Conservation (phyloP, 2,888 invertebrate species). For the Rotaria magnacalcarata region DNA sequence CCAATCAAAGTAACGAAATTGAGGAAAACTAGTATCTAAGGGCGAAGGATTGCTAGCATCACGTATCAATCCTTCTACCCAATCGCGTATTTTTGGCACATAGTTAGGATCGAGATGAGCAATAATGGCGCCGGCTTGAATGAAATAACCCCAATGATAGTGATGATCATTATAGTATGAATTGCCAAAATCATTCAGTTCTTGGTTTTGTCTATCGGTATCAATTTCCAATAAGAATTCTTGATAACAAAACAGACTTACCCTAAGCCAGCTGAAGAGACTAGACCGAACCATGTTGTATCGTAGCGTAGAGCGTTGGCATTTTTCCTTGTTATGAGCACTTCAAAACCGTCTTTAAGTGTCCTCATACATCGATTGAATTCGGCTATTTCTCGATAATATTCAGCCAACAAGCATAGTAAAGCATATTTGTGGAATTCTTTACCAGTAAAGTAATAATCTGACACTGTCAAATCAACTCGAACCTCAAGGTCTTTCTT, state of each 20-base stretch:
- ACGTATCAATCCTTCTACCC: slow-evolving; percentile 34
- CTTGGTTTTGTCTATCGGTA: background rate
- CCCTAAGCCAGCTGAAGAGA: background rate
- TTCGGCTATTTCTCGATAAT: background rate
- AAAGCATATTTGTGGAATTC: background rate
- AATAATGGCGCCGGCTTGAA: slow-evolving; percentile 36
- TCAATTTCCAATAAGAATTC: background rate
- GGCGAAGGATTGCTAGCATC: slow-evolving; percentile 2
- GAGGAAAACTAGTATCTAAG: background rate
- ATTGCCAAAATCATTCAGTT: slow-evolving; percentile 40
- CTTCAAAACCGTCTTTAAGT: background rate
- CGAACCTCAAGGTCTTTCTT: background rate
- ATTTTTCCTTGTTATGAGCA: background rate
- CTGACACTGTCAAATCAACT: background rate
- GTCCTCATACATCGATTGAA: background rate
- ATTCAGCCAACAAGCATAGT: background rate
- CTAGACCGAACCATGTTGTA: background rate
- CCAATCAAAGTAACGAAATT: slow-evolving; percentile 33
- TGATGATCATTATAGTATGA: slow-evolving; percentile 46
- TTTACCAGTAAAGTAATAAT: slow-evolving; percentile 29
- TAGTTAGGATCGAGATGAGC: slow-evolving; percentile 40
- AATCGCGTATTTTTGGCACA: background rate
- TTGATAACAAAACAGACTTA: background rate
- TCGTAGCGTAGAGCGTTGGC: background rate
- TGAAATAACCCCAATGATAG: slow-evolving; percentile 42